Percentiles rank a stretch among this genome's conserved stretches.
These are phyloP conservation scores for Thamnophis elegans DNA, from an alignment of 2,797 vertebrate species.

Conservation along the genomic window DNA sequence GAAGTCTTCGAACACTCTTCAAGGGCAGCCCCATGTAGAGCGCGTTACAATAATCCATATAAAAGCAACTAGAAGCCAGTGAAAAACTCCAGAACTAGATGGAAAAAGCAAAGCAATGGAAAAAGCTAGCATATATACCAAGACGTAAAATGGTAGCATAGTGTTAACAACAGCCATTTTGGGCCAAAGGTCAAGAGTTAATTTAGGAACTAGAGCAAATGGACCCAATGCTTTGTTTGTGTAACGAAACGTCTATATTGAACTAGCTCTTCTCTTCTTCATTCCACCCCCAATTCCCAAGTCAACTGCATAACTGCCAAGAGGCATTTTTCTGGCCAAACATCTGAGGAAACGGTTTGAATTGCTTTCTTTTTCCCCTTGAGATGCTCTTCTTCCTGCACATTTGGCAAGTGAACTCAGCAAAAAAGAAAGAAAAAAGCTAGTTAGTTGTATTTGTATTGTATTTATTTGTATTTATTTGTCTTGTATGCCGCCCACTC, in stretches of 20 bases:
- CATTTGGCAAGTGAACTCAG: slow-evolving; percentile 83
- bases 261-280: background rate
- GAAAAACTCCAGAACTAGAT: background rate
- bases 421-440: slow-evolving; percentile 76
- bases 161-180: background rate
- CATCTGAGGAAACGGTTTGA: slow-evolving; percentile 82
- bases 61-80: background rate
- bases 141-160: background rate
- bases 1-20: no score
- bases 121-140: background rate
- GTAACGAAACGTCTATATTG: background rate
- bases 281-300: slow-evolving; percentile 59
- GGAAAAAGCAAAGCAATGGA: background rate
- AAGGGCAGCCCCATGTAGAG: no score
- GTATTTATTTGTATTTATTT: no score
- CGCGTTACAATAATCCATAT: background rate
- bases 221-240: background rate
- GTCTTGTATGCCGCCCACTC: no score
- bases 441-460: no score
- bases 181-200: background rate
- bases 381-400: slow-evolving; percentile 68
- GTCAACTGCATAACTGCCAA: slow-evolving; percentile 74
- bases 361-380: slow-evolving; percentile 76
- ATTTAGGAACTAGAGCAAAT: background rate
- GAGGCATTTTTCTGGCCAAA: slow-evolving; percentile 76